Percentiles rank a stretch among this genome's conserved stretches.
Conservation (phyloP, 2,113 vertebrate species). For the Pachyramphus minor region DNA sequence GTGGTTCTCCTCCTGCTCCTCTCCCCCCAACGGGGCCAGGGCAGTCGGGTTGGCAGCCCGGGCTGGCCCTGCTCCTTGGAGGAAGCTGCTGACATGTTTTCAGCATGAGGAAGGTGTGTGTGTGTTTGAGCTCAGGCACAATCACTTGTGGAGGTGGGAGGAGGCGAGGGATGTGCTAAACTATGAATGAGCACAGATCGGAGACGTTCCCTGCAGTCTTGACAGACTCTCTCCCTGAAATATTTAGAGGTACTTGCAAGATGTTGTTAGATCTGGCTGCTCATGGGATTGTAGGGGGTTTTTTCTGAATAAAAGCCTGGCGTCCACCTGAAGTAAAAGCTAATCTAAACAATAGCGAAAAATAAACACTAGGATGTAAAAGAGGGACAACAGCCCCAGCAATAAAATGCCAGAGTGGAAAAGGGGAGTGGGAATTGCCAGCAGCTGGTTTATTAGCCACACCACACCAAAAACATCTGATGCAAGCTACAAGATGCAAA, state of each 20-base stretch:
- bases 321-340: background rate
- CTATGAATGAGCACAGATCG: background rate
- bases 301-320: slow-evolving; percentile 18
- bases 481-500: background rate
- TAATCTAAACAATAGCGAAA: background rate
- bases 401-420: background rate
- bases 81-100: background rate
- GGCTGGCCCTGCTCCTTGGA: background rate
- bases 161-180: background rate
- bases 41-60: background rate
- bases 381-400: background rate
- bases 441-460: slow-evolving; percentile 4
- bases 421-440: background rate
- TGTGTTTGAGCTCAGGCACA: background rate
- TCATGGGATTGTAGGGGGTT: background rate
- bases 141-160: background rate
- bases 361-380: slow-evolving; percentile 9
- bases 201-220: background rate
- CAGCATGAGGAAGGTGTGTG: background rate
- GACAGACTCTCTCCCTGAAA: background rate
- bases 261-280: slow-evolving; percentile 21
- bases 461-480: background rate
- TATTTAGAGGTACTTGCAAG: slow-evolving; percentile 21
- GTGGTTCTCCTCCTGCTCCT: slow-evolving; percentile 22
- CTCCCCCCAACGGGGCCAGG: background rate